Percentiles rank a stretch among this genome's conserved stretches.
phyloP scores from a whole-genome alignment of 2,888 invertebrate genomes.

The Apodemia hepburni region DNA sequence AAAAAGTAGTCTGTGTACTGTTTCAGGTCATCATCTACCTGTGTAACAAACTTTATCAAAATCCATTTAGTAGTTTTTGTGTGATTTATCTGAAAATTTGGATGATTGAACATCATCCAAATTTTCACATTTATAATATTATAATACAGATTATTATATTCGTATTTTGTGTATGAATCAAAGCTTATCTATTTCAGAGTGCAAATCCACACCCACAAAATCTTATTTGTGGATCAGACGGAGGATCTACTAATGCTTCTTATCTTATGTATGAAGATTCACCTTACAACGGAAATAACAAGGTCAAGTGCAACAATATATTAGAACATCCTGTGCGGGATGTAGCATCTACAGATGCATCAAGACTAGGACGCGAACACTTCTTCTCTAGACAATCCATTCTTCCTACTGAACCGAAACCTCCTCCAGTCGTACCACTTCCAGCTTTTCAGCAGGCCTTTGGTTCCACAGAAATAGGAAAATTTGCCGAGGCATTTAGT shows the following conservation, averaged over 20 bases:
- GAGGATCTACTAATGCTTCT: slow-evolving; percentile 49
- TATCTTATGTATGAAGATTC: slow-evolving; percentile 59
- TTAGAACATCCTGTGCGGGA: slow-evolving; percentile 32
- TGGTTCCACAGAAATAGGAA: slow-evolving; percentile 92
- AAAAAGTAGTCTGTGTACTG: no score
- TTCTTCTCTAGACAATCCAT: slow-evolving; percentile 44
- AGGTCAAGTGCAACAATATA: slow-evolving; percentile 40
- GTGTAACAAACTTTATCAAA: no score
- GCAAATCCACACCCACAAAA: slow-evolving; percentile 49
- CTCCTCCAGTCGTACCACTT: slow-evolving; percentile 79
- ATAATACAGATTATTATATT: no score
- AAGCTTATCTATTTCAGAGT: slow-evolving; percentile 45
- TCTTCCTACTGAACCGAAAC: slow-evolving; percentile 56
- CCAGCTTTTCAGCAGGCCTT: slow-evolving; percentile 93
- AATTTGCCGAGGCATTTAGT: slow-evolving; percentile 87
- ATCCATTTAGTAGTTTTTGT: no score
- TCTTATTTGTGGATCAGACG: slow-evolving; percentile 55
- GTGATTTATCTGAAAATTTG: no score
- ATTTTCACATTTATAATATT: no score
- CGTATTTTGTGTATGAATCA: no score
- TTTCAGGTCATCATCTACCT: no score
- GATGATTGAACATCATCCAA: no score
- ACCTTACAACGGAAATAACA: slow-evolving; percentile 47
- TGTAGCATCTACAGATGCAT: slow-evolving; percentile 39
- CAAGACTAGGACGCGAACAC: slow-evolving; percentile 43